phyloP scores from a whole-genome alignment of 2,113 vertebrate species.

The Ophthalmolycus amberensis region DNA sequence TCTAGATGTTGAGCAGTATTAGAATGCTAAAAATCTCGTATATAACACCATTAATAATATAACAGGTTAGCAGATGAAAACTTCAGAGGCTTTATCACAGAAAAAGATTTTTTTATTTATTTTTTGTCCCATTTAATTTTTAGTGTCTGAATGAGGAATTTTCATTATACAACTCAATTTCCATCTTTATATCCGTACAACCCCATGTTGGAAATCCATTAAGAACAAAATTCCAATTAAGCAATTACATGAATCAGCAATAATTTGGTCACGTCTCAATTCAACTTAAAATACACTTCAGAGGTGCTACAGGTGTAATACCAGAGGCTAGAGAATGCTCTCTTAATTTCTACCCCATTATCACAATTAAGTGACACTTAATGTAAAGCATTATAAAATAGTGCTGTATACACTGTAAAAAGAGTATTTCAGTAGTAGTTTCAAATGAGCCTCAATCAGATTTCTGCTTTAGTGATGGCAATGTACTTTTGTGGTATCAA shows the following conservation, averaged over 20 bases:
- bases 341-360: conserved; percentile 1
- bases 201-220: neutral
- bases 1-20: too few species aligned
- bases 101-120: too few species aligned
- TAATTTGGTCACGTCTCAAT: neutral
- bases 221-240: neutral
- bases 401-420: neutral
- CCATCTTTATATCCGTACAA: neutral
- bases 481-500: neutral
- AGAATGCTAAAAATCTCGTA: too few species aligned
- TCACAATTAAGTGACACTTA: neutral
- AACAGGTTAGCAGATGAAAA: too few species aligned
- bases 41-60: too few species aligned
- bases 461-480: neutral
- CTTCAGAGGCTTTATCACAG: too few species aligned
- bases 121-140: neutral
- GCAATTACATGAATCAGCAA: neutral
- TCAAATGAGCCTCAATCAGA: neutral
- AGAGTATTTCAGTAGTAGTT: neutral
- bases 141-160: neutral
- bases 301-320: neutral
- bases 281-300: neutral
- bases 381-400: conserved; percentile 3
- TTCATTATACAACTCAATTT: too few species aligned
- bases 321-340: neutral